A percentile compares a stretch with the other conserved stretches of the same genome.
phyloP scores from a whole-genome alignment of 1,140 invertebrate species.

The Choristoneura fumiferana region DNA sequence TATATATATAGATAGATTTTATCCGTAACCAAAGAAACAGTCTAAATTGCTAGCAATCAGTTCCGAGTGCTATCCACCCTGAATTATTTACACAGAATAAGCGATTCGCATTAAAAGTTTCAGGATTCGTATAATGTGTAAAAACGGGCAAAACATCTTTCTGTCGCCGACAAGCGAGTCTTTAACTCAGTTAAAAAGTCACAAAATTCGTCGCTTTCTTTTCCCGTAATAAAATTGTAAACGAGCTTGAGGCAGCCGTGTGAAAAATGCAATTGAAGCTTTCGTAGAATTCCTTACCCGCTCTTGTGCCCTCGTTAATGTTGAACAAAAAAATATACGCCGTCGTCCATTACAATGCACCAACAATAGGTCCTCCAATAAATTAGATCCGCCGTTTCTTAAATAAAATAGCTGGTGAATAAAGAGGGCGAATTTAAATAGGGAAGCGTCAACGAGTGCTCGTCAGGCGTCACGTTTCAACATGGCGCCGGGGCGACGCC shows the following conservation, averaged over 20 bases:
- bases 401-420: constrained; percentile 49
- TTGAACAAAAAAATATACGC: constrained; percentile 27
- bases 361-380: constrained; percentile 53
- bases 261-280: constrained; percentile 19
- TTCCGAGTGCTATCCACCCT: no score
- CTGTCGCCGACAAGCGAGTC: neutral
- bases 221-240: constrained; percentile 16
- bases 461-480: constrained; percentile 60
- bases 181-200: constrained; percentile 14
- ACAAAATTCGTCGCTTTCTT: constrained; percentile 17
- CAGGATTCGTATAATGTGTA: constrained; percentile 1
- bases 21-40: no score
- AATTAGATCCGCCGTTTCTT: constrained; percentile 56
- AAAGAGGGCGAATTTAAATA: constrained; percentile 67
- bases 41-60: no score
- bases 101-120: no score
- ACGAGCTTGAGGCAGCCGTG: constrained; percentile 17
- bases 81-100: no score
- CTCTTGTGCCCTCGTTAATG: constrained; percentile 14
- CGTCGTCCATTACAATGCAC: constrained; percentile 37
- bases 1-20: no score
- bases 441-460: constrained; percentile 55
- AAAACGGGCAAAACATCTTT: neutral
- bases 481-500: constrained; percentile 51
- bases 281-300: constrained; percentile 16